Percentiles rank a stretch among this genome's conserved stretches.
phyloP scores from a whole-genome alignment of 2,113 vertebrate genomes.

The Castor canadensis region DNA sequence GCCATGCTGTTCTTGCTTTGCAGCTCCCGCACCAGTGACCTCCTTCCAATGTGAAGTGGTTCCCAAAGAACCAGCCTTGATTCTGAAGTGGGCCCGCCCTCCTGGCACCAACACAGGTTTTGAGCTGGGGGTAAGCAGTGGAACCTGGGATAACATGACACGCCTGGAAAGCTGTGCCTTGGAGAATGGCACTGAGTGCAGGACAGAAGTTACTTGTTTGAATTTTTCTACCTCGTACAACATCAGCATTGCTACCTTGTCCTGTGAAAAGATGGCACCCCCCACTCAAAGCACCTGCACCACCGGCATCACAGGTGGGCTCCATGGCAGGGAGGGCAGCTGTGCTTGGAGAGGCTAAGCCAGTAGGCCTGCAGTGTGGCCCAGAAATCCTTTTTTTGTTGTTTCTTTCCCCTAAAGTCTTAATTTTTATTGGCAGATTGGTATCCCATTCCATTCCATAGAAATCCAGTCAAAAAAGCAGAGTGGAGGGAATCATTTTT shows the following conservation, averaged over 20 bases:
- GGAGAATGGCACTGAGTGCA: neutral
- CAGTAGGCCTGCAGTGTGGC: neutral
- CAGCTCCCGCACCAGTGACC: conserved; percentile 82
- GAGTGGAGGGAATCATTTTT: neutral
- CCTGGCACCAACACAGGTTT: conserved; percentile 80
- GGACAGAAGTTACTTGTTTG: conserved; percentile 57
- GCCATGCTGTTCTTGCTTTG: neutral
- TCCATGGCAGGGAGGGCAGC: neutral
- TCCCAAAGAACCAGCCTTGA: conserved; percentile 71
- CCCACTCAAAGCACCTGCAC: conserved; percentile 42
- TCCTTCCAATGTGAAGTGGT: conserved; percentile 79
- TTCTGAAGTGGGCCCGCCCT: conserved; percentile 85
- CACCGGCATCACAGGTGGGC: conserved; percentile 90
- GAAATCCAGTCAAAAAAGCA: neutral
- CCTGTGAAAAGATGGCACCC: conserved; percentile 78
- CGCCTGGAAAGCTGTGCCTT: accelerated
- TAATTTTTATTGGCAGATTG: neutral
- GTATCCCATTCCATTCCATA: neutral
- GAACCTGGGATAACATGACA: neutral
- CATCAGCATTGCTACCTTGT: conserved; percentile 83
- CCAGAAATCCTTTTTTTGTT: neutral
- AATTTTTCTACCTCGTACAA: conserved; percentile 83
- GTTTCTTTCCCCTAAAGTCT: neutral
- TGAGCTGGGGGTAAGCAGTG: conserved; percentile 57
- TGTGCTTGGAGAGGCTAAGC: neutral